phyloP scores from a whole-genome alignment of 2,888 invertebrate species.

The Microchrysa polita region DNA sequence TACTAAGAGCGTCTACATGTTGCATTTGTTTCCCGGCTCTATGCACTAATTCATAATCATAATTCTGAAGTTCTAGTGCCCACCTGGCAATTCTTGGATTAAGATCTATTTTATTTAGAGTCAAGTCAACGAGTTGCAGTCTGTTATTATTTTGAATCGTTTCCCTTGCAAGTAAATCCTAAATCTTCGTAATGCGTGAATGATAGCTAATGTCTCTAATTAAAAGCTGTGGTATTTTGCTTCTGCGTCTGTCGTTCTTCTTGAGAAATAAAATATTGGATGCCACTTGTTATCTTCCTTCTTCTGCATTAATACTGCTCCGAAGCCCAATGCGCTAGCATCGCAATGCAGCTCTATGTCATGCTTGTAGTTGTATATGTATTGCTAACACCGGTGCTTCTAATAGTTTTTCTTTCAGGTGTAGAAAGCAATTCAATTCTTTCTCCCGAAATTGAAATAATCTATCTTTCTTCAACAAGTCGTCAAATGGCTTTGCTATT shows the following conservation, averaged over 20 bases:
- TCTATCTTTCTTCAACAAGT: not conserved
- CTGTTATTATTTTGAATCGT: not conserved
- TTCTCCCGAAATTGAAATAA: no score
- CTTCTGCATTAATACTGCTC: not conserved
- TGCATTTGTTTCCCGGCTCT: no score
- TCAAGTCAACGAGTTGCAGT: not conserved
- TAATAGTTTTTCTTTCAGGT: no score
- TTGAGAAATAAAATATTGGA: not conserved
- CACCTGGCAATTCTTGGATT: not conserved
- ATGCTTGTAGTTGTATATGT: not conserved
- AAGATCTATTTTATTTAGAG: not conserved
- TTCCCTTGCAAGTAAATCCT: not conserved
- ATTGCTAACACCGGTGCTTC: not conserved
- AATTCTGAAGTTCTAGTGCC: not conserved
- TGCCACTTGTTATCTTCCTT: not conserved
- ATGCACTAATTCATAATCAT: no score
- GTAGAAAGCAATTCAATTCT: no score
- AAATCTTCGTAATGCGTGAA: not conserved
- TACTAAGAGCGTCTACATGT: no score
- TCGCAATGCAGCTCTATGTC: constrained; percentile 10
- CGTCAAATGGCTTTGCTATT: not conserved
- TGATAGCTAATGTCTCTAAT: no score
- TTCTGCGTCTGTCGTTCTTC: not conserved
- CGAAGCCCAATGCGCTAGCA: not conserved
- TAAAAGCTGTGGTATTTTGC: not conserved